Evolutionary conservation across 2,797 vertebrate genomes (phyloP).

Genomic region (Hypotaenidia philippensis): DNA sequence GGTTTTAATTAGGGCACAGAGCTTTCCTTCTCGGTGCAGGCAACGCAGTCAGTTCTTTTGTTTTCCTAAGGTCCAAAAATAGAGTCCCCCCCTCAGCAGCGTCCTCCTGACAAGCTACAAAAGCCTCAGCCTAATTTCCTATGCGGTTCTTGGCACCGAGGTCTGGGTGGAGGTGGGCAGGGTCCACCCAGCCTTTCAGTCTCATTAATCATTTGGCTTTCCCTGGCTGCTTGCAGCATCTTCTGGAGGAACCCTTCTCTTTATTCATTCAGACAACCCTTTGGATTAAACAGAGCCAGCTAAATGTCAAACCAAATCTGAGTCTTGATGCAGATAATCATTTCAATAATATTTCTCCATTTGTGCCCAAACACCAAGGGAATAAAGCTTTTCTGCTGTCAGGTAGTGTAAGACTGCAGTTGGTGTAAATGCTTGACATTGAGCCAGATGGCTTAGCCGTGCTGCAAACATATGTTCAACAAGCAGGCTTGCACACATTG

Average conservation of each 20-base stretch:
- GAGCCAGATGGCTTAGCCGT: slow-evolving; percentile 99
- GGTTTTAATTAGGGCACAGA: not conserved
- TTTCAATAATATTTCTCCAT: slow-evolving; percentile 99
- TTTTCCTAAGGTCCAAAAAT: slow-evolving; percentile 67
- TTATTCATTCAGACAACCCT: slow-evolving; percentile 93
- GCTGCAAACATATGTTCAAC: slow-evolving; percentile 99
- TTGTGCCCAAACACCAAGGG: slow-evolving; percentile 98
- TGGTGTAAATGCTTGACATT: slow-evolving; percentile 99
- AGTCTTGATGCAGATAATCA: slow-evolving; percentile 99
- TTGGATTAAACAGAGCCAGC: slow-evolving; percentile 99
- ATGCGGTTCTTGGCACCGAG: slow-evolving; percentile 92
- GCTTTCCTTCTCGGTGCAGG: not conserved
- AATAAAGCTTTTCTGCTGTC: slow-evolving; percentile 99
- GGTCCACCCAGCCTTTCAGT: slow-evolving; percentile 95
- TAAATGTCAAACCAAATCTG: slow-evolving; percentile 99
- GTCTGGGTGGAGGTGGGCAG: slow-evolving; percentile 97
- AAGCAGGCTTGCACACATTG: slow-evolving; percentile 95
- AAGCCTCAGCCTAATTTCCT: slow-evolving; percentile 87
- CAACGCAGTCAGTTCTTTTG: slow-evolving; percentile 15
- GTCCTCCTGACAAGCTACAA: slow-evolving; percentile 83
- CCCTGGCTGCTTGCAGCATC: slow-evolving; percentile 87
- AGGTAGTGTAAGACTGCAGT: slow-evolving; percentile 99
- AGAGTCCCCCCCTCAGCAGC: slow-evolving; percentile 50
- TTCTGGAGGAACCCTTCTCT: slow-evolving; percentile 89
- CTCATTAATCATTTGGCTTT: slow-evolving; percentile 98